A percentile compares a stretch with the other conserved stretches of the same genome.
Evolutionary conservation across 2,888 invertebrate species (phyloP).

Genomic region (Netelia inedita): DNA sequence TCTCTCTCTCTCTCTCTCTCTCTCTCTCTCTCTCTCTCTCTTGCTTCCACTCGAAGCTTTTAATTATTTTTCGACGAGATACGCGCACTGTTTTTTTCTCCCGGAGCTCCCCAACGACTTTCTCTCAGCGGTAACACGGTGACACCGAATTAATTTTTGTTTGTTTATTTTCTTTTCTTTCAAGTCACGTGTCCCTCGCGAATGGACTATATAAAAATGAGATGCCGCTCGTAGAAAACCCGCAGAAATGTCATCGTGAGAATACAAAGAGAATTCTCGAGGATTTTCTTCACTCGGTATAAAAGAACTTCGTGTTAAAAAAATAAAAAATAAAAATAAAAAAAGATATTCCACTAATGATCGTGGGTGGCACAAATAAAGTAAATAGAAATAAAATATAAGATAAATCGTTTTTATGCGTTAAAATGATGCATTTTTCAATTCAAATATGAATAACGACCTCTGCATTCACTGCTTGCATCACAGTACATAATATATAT

Average conservation of each 20-base stretch:
- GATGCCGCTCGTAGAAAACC: slow-evolving; percentile 35
- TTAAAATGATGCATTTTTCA: slow-evolving; percentile 34
- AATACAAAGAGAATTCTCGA: slow-evolving; percentile 25
- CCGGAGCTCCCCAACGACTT: slow-evolving; percentile 11
- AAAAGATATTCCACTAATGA: slow-evolving; percentile 28
- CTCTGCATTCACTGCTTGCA: not conserved
- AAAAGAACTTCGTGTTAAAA: slow-evolving; percentile 8
- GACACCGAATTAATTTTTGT: slow-evolving; percentile 59
- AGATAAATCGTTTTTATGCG: slow-evolving; percentile 1
- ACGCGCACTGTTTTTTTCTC: slow-evolving; percentile 44
- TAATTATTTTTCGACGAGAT: slow-evolving; percentile 69
- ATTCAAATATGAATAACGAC: slow-evolving; percentile 36
- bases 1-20: slow-evolving; percentile 20
- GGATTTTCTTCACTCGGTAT: slow-evolving; percentile 43
- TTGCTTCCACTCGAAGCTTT: slow-evolving; percentile 54
- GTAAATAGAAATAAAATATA: not conserved
- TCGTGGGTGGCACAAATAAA: not conserved
- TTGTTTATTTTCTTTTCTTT: slow-evolving; percentile 1
- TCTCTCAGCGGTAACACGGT: slow-evolving; percentile 28
- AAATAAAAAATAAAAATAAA: not conserved
- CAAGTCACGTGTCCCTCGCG: slow-evolving; percentile 5
- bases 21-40: slow-evolving; percentile 17
- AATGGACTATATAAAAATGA: slow-evolving; percentile 26
- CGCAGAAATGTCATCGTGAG: slow-evolving; percentile 38
- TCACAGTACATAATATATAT: not conserved